Percentiles rank a stretch among this genome's conserved stretches.
Conservation (phyloP, 2,888 invertebrate genomes). For the Lampropteryx suffumata region DNA sequence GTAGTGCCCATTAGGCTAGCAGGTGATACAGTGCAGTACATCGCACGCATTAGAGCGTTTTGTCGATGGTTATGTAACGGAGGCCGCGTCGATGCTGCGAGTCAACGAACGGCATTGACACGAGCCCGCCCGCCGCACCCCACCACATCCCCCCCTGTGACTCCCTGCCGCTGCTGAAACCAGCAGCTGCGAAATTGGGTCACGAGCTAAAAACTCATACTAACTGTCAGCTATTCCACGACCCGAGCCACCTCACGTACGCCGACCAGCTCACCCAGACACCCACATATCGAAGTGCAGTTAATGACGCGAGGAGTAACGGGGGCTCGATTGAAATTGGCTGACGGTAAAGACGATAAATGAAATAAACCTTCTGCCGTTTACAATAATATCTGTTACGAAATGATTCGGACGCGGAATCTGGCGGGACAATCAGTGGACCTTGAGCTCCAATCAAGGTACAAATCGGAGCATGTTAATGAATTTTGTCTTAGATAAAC, state of each 20-base stretch:
- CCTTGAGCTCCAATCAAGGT: constrained; percentile 39
- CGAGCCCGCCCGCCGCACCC: constrained; percentile 63
- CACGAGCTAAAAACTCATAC: constrained; percentile 59
- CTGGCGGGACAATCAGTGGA: constrained; percentile 32
- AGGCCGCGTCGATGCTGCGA: constrained; percentile 77
- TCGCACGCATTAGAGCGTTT: constrained; percentile 73
- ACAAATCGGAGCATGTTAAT: constrained; percentile 19
- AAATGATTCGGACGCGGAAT: constrained; percentile 60
- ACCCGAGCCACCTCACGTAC: constrained; percentile 67
- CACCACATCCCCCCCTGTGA: constrained; percentile 43
- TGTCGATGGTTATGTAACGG: constrained; percentile 82
- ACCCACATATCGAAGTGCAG: constrained; percentile 39
- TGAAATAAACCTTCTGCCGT: constrained; percentile 67
- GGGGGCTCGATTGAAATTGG: constrained; percentile 42
- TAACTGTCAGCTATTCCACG: constrained; percentile 15
- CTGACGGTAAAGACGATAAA: constrained; percentile 59
- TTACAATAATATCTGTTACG: constrained; percentile 62
- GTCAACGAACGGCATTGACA: constrained; percentile 83
- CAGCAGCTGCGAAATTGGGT: constrained; percentile 82
- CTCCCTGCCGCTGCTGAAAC: constrained; percentile 75
- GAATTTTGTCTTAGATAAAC: constrained; percentile 1
- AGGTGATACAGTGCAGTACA: constrained; percentile 50
- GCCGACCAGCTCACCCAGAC: constrained; percentile 59
- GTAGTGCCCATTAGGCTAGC: constrained; percentile 27
- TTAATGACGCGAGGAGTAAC: constrained; percentile 45